These are phyloP conservation scores for Drosophila novamexicana DNA, from an alignment of 1,140 invertebrate genomes.

Conservation along the genomic window DNA sequence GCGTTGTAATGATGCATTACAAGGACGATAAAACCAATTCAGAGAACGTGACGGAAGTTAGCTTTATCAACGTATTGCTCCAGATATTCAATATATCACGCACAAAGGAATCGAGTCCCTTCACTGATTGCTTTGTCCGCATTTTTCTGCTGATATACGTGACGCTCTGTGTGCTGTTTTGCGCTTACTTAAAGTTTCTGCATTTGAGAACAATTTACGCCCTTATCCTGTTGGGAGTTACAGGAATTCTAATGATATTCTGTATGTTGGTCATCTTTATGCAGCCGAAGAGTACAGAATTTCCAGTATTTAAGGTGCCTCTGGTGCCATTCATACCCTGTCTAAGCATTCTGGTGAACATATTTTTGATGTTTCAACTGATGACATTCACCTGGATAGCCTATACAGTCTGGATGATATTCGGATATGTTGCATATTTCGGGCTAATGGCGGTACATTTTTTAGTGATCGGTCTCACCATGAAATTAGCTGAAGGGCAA, in stretches of 20 bases:
- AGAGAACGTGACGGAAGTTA: slow-evolving; percentile 40
- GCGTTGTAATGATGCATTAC: slow-evolving; percentile 93
- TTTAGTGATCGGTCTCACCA: not conserved
- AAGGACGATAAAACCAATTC: slow-evolving; percentile 46
- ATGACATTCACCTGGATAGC: slow-evolving; percentile 93
- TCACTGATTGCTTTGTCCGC: not conserved
- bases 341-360: slow-evolving; percentile 93
- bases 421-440: slow-evolving; percentile 88
- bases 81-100: not conserved
- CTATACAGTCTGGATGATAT: slow-evolving; percentile 92
- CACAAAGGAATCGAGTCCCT: not conserved
- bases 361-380: slow-evolving; percentile 95
- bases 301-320: slow-evolving; percentile 88
- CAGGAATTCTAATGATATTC: slow-evolving; percentile 15
- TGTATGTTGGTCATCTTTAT: slow-evolving; percentile 62
- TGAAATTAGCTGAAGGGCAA: not conserved
- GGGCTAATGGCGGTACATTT: slow-evolving; percentile 4
- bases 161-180: not conserved
- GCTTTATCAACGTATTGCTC: slow-evolving; percentile 37
- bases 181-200: not conserved
- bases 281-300: slow-evolving; percentile 66
- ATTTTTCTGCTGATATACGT: not conserved
- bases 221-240: not conserved
- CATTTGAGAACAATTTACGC: not conserved
- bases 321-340: slow-evolving; percentile 93